Base-by-base conservation (phyloP, 64 coral and sea anemone genomes). In the Montipora capricornis region DNA sequence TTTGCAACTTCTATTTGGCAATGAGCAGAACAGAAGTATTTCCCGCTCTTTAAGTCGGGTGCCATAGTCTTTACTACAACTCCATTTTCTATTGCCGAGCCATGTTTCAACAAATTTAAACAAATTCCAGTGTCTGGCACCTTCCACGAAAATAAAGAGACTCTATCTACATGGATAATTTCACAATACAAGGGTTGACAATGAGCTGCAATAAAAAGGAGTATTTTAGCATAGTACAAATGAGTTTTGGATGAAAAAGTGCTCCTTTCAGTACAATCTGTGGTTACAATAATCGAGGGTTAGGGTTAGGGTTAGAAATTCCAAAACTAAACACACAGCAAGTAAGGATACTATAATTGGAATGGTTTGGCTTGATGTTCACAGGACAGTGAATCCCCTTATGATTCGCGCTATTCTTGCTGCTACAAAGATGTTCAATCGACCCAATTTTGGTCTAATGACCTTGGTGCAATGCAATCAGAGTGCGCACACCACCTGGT, bases 401-500 rank as follows among this genome's bases (percentile, higher is more conserved):
- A 37, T 44, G 37, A 37, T 37, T 47, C 64, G 53, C 52, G 45
- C 44, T 46, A 67, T 6, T 60, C 5, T 48, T 22, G 62, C 7
- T 57, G 11, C 6, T 9, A 60, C 57, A 17, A 14, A 53, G 82
- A 86, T 86, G 75, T 59, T 19, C 29, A 90, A 49, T 80, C 88
- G 20, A 80, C 49, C 88, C 17, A 0, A 24, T 1, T 64, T 67
- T 64, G 22, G 17, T 15, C 13, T 52, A 59, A 66, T 29, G 5
- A 49, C 88, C 88, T 61, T 12, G 11, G 47, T 90, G 75, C 88
- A 64, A 79, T 68, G 88, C 88, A 44, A 80, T 58, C 57, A 8
- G 20, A 90, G 55, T 76, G 76, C 55, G 88, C 20, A 78, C 88
- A 90, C 50, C 88, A 44, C 50, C 88, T 90, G 88, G 52, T 55